Evolutionary conservation across 2,888 invertebrate species (phyloP).

Genomic region (Philonicus albiceps): DNA sequence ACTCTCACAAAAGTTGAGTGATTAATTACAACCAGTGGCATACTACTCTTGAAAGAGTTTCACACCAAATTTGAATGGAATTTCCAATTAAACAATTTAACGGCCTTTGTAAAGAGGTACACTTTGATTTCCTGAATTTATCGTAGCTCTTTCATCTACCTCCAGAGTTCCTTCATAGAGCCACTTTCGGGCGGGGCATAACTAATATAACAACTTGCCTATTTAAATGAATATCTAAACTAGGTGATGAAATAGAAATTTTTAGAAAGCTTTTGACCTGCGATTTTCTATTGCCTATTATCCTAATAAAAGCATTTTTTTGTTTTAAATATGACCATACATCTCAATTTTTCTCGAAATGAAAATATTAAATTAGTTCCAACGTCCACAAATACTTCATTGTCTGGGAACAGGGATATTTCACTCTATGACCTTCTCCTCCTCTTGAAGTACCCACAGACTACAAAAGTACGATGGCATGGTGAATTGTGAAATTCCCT

Average conservation of each 20-base stretch:
- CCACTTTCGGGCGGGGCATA: neutral
- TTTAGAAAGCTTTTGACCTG: neutral
- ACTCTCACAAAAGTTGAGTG: constrained; percentile 12
- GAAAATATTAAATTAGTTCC: neutral
- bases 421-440: neutral
- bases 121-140: neutral
- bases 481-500: neutral
- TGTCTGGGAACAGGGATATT: neutral
- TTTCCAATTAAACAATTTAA: constrained; percentile 17
- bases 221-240: neutral
- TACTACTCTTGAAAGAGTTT: neutral
- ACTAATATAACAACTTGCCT: neutral
- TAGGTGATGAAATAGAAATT: neutral
- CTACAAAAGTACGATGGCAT: neutral
- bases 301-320: neutral
- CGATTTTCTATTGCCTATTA: neutral
- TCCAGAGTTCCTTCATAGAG: neutral
- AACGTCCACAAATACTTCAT: neutral
- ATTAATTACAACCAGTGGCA: neutral
- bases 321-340: neutral
- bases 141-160: neutral
- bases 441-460: neutral
- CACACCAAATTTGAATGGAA: neutral
- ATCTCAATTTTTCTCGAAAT: neutral
- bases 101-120: neutral